A percentile compares a stretch with the other conserved stretches of the same genome.
Conservation (phyloP, 1,140 invertebrate genomes). For the Melanaphis sacchari region DNA sequence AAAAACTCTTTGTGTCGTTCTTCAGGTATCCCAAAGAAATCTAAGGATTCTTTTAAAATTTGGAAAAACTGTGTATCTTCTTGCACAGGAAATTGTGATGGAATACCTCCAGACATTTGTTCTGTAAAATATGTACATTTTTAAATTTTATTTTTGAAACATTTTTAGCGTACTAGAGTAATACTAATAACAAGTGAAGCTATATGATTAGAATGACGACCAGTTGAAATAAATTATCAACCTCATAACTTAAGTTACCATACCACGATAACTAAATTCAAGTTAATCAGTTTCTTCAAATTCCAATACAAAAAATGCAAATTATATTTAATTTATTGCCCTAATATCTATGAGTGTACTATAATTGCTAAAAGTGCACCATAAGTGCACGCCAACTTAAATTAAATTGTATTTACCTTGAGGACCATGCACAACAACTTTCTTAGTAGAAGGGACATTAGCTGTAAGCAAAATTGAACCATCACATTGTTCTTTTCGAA, state of each 20-base stretch:
- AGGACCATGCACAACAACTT: slow-evolving; percentile 97
- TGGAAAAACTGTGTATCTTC: slow-evolving; percentile 98
- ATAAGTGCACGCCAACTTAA: not conserved
- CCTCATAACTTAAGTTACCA: not conserved
- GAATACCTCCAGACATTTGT: slow-evolving; percentile 90
- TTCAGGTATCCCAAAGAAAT: slow-evolving; percentile 97
- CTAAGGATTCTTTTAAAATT: slow-evolving; percentile 92
- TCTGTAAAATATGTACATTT: slow-evolving; percentile 66
- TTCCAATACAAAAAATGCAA: not conserved
- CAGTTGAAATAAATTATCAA: not conserved
- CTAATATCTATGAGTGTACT: not conserved
- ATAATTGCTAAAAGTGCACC: too few species aligned
- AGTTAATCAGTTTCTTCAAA: not conserved
- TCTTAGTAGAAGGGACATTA: slow-evolving; percentile 98
- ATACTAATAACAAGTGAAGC: not conserved
- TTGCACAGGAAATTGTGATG: slow-evolving; percentile 97
- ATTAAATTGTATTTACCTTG: slow-evolving; percentile 65
- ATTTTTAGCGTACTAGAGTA: not conserved
- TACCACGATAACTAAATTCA: not conserved
- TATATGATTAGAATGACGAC: not conserved
- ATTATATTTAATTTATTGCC: not conserved
- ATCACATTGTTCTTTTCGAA: slow-evolving; percentile 98
- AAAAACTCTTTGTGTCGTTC: slow-evolving; percentile 89
- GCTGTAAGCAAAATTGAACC: slow-evolving; percentile 96
- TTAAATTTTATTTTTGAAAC: not conserved